Conservation (phyloP, 2,113 vertebrate genomes). For the Rhinolophus sinicus region DNA sequence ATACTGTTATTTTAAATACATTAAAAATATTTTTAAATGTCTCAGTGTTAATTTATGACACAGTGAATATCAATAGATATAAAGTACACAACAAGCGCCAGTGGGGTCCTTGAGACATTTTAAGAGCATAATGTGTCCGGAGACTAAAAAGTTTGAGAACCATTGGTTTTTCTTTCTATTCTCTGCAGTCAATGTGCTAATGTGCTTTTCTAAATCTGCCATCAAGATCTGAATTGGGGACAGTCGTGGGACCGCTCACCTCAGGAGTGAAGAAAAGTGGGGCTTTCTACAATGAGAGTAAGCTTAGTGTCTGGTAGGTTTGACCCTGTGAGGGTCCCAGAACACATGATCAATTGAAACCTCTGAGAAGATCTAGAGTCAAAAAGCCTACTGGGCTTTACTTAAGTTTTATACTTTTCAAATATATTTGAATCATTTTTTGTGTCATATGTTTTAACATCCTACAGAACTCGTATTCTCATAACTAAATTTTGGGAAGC, state of each 20-base stretch:
- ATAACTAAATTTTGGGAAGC: background rate
- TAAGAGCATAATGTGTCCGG: too few species aligned
- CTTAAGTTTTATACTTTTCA: background rate
- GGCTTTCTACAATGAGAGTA: background rate
- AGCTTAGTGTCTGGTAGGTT: too few species aligned
- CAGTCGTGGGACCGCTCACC: background rate
- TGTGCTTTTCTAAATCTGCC: background rate
- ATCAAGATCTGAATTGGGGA: background rate
- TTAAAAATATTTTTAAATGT: too few species aligned
- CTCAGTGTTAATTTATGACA: too few species aligned
- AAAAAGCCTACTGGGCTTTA: background rate
- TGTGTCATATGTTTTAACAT: background rate
- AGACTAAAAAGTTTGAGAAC: too few species aligned
- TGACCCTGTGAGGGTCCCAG: background rate
- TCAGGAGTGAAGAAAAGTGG: background rate
- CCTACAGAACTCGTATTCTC: background rate
- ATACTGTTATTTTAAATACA: too few species aligned
- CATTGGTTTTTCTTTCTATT: too few species aligned
- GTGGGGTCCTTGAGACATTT: too few species aligned
- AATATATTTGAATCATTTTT: background rate
- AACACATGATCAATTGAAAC: background rate
- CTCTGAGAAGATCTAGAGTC: background rate
- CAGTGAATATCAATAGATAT: too few species aligned
- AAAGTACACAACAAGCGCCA: too few species aligned
- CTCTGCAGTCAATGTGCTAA: background rate